These are phyloP conservation scores for Myioborus melanocephalus DNA, from an alignment of 2,797 vertebrate species.

Conservation along the genomic window DNA sequence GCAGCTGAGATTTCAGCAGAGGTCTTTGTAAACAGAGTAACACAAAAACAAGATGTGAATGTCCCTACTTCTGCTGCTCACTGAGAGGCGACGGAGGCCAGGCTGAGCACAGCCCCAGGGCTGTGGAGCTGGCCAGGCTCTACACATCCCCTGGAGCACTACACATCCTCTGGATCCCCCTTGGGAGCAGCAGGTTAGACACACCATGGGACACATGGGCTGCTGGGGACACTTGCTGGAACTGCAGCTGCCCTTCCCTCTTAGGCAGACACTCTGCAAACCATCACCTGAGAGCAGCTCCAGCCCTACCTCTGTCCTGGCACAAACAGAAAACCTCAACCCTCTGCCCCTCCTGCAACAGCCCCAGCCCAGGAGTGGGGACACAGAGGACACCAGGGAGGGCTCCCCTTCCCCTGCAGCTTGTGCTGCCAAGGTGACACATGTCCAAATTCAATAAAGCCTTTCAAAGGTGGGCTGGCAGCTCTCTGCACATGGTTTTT, in stretches of 20 bases:
- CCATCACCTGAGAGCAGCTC: background rate
- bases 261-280: background rate
- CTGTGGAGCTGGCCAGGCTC: background rate
- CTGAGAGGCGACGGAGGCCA: background rate
- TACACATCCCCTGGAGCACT: background rate
- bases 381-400: background rate
- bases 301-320: background rate
- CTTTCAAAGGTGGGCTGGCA: slow-evolving; percentile 18
- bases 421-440: background rate
- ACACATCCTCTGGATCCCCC: background rate
- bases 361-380: background rate
- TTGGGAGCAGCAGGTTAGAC: background rate
- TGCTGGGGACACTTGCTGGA: background rate
- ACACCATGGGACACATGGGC: background rate
- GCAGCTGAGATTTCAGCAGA: background rate
- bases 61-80: background rate
- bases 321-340: background rate
- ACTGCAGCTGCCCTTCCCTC: background rate
- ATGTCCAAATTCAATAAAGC: background rate
- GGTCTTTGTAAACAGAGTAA: background rate
- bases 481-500: background rate
- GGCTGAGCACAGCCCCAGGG: background rate
- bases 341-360: background rate
- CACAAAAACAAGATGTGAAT: background rate
- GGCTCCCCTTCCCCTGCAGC: background rate